These are phyloP conservation scores for Cryptomyrus ogoouensis DNA, from an alignment of 2,113 vertebrate genomes.

Conservation along the genomic window DNA sequence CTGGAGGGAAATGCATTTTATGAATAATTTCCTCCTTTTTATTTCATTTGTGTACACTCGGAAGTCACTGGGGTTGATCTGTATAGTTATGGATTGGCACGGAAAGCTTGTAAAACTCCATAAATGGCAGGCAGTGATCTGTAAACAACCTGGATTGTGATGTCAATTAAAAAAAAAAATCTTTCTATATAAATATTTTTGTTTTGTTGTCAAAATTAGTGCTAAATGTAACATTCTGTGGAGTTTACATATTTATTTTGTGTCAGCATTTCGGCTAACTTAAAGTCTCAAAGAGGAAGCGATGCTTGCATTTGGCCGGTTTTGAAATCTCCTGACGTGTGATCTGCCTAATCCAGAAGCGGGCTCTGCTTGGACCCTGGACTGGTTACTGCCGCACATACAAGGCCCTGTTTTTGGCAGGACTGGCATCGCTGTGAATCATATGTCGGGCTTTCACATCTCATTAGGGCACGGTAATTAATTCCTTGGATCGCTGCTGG, in stretches of 20 bases:
- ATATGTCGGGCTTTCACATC: not conserved
- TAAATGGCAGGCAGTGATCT: not conserved
- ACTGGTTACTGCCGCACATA: not conserved
- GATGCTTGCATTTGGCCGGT: not conserved
- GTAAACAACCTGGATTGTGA: not conserved
- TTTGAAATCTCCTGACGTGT: not conserved
- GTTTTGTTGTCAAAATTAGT: not conserved
- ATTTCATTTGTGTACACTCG: not conserved
- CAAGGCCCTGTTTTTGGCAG: not conserved
- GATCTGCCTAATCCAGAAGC: not conserved
- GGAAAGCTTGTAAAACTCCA: not conserved
- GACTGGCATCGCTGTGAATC: not conserved
- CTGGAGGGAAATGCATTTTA: not conserved
- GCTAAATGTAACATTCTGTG: not conserved
- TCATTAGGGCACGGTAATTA: conserved; percentile 4
- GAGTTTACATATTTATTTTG: not conserved
- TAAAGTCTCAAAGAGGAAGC: not conserved
- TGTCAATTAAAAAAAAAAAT: not conserved
- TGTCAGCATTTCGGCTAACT: not conserved
- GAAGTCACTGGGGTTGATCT: not conserved
- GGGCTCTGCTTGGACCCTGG: not conserved
- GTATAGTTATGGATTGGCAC: not conserved
- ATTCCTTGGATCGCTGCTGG: conserved; percentile 15
- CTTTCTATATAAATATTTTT: not conserved
- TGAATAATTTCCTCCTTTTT: not conserved